These are phyloP conservation scores for Leptopilina drosophilae DNA, from an alignment of 2,888 invertebrate species.

Conservation along the genomic window DNA sequence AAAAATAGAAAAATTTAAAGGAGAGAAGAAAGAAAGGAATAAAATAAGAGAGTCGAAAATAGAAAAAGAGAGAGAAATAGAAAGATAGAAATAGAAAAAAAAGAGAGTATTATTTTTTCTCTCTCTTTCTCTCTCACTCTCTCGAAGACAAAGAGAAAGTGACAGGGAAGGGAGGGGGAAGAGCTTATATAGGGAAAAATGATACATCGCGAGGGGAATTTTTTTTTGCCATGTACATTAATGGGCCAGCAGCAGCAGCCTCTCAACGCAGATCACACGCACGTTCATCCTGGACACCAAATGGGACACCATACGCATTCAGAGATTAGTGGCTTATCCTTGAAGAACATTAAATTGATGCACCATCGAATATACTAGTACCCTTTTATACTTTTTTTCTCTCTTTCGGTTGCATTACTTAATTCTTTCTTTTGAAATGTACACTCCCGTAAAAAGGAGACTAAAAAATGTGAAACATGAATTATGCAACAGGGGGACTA, in stretches of 20 bases:
- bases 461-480: conserved; percentile 24
- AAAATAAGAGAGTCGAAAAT: too few relatives aligned
- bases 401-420: conserved; percentile 46
- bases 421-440: conserved; percentile 44
- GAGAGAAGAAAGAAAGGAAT: too few relatives aligned
- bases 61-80: too few relatives aligned
- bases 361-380: conserved; percentile 60
- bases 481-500: conserved; percentile 29
- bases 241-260: conserved; percentile 65
- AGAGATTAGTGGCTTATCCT: conserved; percentile 74
- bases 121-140: too few relatives aligned
- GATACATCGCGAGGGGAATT: conserved; percentile 66
- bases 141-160: too few relatives aligned
- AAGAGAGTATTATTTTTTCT: too few relatives aligned
- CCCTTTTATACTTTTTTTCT: conserved; percentile 27
- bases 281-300: conserved; percentile 61
- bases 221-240: conserved; percentile 59
- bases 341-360: conserved; percentile 68
- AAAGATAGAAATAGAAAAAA: too few relatives aligned
- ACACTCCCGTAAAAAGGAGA: not conserved
- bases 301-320: conserved; percentile 65
- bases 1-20: not conserved
- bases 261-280: conserved; percentile 71
- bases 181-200: conserved; percentile 54
- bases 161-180: not conserved